Base-by-base conservation (phyloP, 2,888 invertebrate species). In the Aproaerema taeniolella region DNA sequence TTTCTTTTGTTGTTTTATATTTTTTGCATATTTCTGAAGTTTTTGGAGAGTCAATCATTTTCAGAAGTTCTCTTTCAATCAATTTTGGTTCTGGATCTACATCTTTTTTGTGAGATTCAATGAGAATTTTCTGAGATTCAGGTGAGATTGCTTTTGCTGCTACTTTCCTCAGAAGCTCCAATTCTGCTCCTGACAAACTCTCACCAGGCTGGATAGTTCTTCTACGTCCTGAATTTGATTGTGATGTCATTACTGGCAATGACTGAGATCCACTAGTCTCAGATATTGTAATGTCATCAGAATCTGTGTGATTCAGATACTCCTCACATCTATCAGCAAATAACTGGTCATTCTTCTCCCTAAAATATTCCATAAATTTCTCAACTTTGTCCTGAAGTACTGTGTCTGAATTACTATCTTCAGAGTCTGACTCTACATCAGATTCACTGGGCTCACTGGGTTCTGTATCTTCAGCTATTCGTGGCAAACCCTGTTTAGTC, bases 331-430 rank as follows among this genome's bases (percentile, higher is more conserved):
- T 87, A 24, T 88, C 88, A 46, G 87, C 80, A 53, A 91, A 89
- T 14, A 92, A 65, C 47, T 87, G 87, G 69, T 95, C 93, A 49
- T 93, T 94, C 63, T 91, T 91, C 29, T 86, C 80, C 54, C 89
- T 89, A 59, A 95, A 92, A 55, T 90, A 91, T 41, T 90, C 90
- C 90, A 94, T 92, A 35, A 90, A 88, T 45, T 90, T 89, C 45
- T 92, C 91, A 11, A 94, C 75, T 65, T 92, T 93, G 46, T 93
- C 93, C 45, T 90, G 85, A 47, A 93, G 89, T 47, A 92, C 89
- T 42, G 85, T 83, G 31, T 91, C 90, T 46, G 89, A 89, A 55
- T 92, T 90, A 51, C 83, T 85, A 38, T 82, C 83, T 50, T 88
- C 88, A 14, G 88, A 90, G 61, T 90, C 89, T 13, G 88, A 88